Conservation (phyloP, 92 coral and sea anemone species). For the Galaxea fascicularis region DNA sequence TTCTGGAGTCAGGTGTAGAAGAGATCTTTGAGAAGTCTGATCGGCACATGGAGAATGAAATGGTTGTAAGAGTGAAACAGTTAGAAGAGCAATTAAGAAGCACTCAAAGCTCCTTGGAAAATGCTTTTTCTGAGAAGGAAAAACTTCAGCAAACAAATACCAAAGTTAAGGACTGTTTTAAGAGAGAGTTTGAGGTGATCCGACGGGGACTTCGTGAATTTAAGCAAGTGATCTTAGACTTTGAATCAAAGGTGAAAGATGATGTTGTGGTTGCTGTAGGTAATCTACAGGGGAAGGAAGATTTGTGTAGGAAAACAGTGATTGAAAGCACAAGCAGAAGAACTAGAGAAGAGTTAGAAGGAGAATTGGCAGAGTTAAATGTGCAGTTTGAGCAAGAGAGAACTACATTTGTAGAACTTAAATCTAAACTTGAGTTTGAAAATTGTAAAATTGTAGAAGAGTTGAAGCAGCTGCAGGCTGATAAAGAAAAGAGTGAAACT, state of each 20-base stretch:
- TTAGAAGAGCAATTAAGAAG: conserved; percentile 74
- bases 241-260: conserved; percentile 29
- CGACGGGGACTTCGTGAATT: conserved; percentile 55
- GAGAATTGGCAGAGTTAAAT: conserved; percentile 29
- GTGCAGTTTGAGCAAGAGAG: conserved; percentile 66
- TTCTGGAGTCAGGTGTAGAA: conserved; percentile 5
- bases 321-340: conserved; percentile 43
- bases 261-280: conserved; percentile 39
- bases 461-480: conserved; percentile 51
- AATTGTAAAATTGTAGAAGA: conserved; percentile 40
- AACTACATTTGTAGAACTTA: conserved; percentile 32
- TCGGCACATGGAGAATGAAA: conserved; percentile 15
- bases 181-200: conserved; percentile 34
- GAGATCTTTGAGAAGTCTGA: conserved; percentile 4
- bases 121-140: conserved; percentile 23
- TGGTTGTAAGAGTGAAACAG: conserved; percentile 67
- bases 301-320: conserved; percentile 37
- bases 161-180: conserved; percentile 50
- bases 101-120: conserved; percentile 42
- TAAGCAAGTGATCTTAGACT: conserved; percentile 36
- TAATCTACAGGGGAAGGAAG: conserved; percentile 40
- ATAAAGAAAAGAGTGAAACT: conserved; percentile 48
- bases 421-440: conserved; percentile 40
- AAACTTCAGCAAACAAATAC: conserved; percentile 29
- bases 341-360: conserved; percentile 57